phyloP scores from a whole-genome alignment of 1,140 invertebrate genomes.

The Camponotus pennsylvanicus region DNA sequence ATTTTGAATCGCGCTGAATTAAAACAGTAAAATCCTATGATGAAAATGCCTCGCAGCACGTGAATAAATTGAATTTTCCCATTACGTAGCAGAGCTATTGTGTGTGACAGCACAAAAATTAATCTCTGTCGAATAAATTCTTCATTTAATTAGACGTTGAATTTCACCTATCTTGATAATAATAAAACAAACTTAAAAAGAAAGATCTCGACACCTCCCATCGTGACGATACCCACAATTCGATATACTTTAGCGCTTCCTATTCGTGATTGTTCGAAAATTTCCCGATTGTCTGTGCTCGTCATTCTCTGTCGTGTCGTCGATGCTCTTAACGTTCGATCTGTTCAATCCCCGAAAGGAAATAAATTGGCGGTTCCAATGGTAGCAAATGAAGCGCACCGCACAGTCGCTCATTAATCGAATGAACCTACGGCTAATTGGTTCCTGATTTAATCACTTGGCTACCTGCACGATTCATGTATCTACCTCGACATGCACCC shows the following conservation, averaged over 20 bases:
- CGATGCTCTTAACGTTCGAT: neutral
- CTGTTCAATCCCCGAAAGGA: slow-evolving; percentile 46
- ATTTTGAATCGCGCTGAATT: neutral
- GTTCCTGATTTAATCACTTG: slow-evolving; percentile 78
- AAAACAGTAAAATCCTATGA: slow-evolving; percentile 12
- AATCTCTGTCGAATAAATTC: neutral
- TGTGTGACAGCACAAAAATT: neutral
- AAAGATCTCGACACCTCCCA: neutral
- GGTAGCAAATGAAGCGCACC: slow-evolving; percentile 66
- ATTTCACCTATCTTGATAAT: slow-evolving; percentile 3
- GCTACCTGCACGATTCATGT: slow-evolving; percentile 69
- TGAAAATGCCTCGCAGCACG: neutral
- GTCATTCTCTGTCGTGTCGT: neutral
- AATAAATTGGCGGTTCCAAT: slow-evolving; percentile 74
- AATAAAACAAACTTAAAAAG: neutral
- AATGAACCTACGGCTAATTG: slow-evolving; percentile 78
- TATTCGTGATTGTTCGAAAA: neutral
- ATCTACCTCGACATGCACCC: slow-evolving; percentile 44
- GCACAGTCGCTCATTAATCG: slow-evolving; percentile 77
- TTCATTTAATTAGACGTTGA: neutral
- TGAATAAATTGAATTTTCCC: neutral
- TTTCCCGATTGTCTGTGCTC: neutral
- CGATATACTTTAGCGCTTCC: neutral
- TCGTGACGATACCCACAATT: neutral
- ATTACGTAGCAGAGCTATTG: neutral